phyloP scores from a whole-genome alignment of 2,113 vertebrate genomes.

The Melozone crissalis region DNA sequence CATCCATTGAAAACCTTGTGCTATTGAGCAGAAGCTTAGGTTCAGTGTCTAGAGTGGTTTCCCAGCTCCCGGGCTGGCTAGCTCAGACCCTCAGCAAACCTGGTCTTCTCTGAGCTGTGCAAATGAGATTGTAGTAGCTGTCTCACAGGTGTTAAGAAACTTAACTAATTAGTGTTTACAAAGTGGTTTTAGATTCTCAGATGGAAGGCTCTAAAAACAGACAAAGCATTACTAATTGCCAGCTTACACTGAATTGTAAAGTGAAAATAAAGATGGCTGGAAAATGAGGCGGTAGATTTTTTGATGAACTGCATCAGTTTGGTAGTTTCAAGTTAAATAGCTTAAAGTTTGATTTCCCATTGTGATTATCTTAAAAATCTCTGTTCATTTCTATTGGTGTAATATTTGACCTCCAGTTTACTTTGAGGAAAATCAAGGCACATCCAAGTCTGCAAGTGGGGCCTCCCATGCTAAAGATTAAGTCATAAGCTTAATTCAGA shows the following conservation, averaged over 20 bases:
- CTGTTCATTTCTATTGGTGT: neutral
- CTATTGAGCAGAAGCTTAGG: neutral
- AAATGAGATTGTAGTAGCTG: slow-evolving; percentile 5
- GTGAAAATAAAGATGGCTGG: neutral
- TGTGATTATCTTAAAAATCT: neutral
- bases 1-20: neutral
- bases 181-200: neutral
- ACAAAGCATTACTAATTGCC: neutral
- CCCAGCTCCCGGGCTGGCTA: neutral
- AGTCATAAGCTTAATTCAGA: neutral
- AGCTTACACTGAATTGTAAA: neutral
- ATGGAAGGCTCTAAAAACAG: slow-evolving; percentile 11
- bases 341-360: neutral
- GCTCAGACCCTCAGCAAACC: neutral
- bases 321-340: neutral
- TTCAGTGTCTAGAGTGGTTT: neutral
- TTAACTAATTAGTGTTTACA: neutral
- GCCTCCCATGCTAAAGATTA: neutral
- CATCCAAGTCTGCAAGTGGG: neutral
- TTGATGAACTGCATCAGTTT: neutral
- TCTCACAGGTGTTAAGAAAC: slow-evolving; percentile 24
- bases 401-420: neutral
- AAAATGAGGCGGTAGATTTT: neutral
- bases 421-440: neutral
- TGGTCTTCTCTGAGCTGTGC: neutral